These are phyloP conservation scores for Aphidoletes aphidimyza DNA, from an alignment of 2,888 invertebrate species.

Conservation along the genomic window DNA sequence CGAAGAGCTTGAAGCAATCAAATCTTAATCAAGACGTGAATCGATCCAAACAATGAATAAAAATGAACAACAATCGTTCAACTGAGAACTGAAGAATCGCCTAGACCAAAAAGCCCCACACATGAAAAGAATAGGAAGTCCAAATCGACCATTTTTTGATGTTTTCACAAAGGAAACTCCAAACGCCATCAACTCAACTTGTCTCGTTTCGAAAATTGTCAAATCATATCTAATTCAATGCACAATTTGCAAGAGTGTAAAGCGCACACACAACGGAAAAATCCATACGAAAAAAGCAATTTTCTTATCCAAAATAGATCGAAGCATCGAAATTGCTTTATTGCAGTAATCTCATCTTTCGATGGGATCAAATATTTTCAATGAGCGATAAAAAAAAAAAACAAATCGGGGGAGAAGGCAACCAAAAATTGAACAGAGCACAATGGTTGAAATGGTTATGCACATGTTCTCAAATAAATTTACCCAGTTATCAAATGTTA, in stretches of 20 bases:
- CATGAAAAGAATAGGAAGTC: no score
- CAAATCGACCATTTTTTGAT: no score
- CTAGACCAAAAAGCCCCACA: no score
- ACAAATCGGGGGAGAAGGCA: background rate
- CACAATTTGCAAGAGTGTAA: background rate
- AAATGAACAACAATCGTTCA: no score
- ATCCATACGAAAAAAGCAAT: conserved; percentile 52
- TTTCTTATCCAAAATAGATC: conserved; percentile 47
- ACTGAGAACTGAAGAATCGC: no score
- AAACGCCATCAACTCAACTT: background rate
- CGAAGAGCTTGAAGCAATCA: background rate
- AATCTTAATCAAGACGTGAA: background rate
- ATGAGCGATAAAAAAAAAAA: background rate
- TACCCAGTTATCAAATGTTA: conserved; percentile 7
- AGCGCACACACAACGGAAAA: no score
- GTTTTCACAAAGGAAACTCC: background rate
- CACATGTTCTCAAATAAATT: background rate
- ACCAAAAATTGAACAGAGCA: no score
- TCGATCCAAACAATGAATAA: background rate
- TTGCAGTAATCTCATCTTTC: conserved; percentile 47
- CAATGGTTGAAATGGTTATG: conserved; percentile 19
- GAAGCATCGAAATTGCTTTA: conserved; percentile 28
- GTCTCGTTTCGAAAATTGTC: conserved; percentile 3
- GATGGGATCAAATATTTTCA: background rate
- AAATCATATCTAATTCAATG: no score